These are phyloP conservation scores for Sclerodermus sp. DNA, from an alignment of 2,888 invertebrate species.

Conservation along the genomic window DNA sequence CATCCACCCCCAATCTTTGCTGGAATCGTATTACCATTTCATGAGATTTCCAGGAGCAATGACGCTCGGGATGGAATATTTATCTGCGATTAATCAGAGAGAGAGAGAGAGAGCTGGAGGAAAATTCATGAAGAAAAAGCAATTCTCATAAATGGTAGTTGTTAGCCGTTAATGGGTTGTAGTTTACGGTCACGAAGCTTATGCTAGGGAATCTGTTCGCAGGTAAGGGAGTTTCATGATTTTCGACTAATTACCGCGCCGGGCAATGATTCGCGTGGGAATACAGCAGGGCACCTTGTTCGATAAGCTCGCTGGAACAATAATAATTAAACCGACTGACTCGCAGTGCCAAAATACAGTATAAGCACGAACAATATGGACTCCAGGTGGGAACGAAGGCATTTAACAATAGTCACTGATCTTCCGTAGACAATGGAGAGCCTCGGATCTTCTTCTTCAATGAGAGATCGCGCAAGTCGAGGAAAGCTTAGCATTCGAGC, in stretches of 20 bases:
- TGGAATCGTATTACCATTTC: too few relatives aligned
- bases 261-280: constrained; percentile 37
- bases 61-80: too few relatives aligned
- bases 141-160: neutral
- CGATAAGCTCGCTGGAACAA: constrained; percentile 37
- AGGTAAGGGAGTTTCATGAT: constrained; percentile 32
- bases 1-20: too few relatives aligned
- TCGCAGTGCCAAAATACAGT: constrained; percentile 38
- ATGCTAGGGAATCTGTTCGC: neutral
- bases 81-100: too few relatives aligned
- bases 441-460: constrained; percentile 17
- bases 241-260: constrained; percentile 33
- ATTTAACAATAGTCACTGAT: constrained; percentile 9
- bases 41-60: too few relatives aligned
- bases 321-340: constrained; percentile 38
- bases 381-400: neutral
- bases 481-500: neutral
- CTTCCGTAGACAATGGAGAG: constrained; percentile 25
- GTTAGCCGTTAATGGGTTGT: neutral
- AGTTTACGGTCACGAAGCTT: neutral
- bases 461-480: constrained; percentile 3
- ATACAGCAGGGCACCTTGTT: constrained; percentile 32
- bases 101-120: too few relatives aligned
- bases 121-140: neutral
- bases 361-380: constrained; percentile 33